Conservation (phyloP, 92 coral and sea anemone species). For the Bergia sp. region DNA sequence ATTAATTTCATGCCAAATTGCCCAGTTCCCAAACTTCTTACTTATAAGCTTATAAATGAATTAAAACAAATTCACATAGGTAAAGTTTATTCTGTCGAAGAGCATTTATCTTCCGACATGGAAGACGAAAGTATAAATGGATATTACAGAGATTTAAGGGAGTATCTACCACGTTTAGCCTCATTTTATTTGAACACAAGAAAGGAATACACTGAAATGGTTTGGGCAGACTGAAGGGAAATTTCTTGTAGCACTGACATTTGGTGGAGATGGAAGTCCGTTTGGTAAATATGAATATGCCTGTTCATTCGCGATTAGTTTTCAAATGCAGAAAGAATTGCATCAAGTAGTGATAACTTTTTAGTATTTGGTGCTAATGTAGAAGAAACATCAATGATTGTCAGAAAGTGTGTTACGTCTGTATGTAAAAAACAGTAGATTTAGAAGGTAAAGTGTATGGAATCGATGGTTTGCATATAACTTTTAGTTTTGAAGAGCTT, state of each 20-base stretch:
- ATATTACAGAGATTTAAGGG: conserved; percentile 67
- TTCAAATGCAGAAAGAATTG: too few species aligned
- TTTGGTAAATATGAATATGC: too few species aligned
- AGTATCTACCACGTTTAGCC: conserved; percentile 76
- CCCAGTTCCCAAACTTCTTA: conserved; percentile 61
- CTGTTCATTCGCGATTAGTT: too few species aligned
- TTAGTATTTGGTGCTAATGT: conserved; percentile 63
- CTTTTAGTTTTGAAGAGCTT: conserved; percentile 61
- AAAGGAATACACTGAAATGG: conserved; percentile 27
- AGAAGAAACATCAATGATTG: conserved; percentile 49
- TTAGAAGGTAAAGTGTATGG: conserved; percentile 59
- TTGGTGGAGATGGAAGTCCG: too few species aligned
- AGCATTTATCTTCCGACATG: conserved; percentile 52
- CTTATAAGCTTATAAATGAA: conserved; percentile 51
- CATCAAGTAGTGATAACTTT: conserved; percentile 61
- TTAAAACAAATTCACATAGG: conserved; percentile 59
- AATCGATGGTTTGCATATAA: conserved; percentile 58
- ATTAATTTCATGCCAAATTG: conserved; percentile 57
- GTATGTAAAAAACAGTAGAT: conserved; percentile 58
- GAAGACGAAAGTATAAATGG: conserved; percentile 72
- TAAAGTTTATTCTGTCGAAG: conserved; percentile 46
- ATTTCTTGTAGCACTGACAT: not conserved
- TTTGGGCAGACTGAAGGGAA: conserved; percentile 64
- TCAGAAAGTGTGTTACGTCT: conserved; percentile 35
- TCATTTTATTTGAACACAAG: conserved; percentile 52